These are phyloP conservation scores for Saguinus oedipus DNA, from an alignment of 2,797 vertebrate genomes.

Conservation along the genomic window DNA sequence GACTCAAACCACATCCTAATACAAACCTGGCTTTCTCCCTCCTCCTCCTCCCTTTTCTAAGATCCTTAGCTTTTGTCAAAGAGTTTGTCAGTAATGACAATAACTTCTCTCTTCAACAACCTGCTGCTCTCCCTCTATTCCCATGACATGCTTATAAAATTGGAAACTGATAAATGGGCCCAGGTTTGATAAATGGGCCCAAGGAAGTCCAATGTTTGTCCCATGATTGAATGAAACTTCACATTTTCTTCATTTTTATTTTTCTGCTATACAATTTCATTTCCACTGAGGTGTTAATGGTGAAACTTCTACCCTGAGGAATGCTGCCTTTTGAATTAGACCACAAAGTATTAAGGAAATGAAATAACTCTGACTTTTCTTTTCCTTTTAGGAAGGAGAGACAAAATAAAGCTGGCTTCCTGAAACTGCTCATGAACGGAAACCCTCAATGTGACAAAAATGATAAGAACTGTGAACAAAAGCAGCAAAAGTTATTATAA, in stretches of 20 bases:
- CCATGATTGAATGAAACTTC: not conserved
- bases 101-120: not conserved
- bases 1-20: not conserved
- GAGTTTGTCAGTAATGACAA: not conserved
- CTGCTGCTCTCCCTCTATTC: not conserved
- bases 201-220: not conserved
- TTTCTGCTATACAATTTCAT: slow-evolving; percentile 8
- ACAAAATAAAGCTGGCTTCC: slow-evolving; percentile 69
- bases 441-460: slow-evolving; percentile 53
- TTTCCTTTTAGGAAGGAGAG: slow-evolving; percentile 65
- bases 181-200: not conserved
- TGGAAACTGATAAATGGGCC: not conserved
- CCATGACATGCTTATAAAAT: not conserved
- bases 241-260: not conserved
- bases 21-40: not conserved
- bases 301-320: not conserved
- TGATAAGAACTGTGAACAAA: slow-evolving; percentile 61
- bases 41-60: not conserved
- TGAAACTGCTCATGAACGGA: slow-evolving; percentile 67
- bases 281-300: slow-evolving; percentile 40
- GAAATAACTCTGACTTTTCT: slow-evolving; percentile 44
- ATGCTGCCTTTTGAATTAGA: slow-evolving; percentile 59
- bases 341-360: slow-evolving; percentile 68
- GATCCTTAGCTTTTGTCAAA: not conserved
- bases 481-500: not conserved